Percentiles rank a stretch among this genome's conserved stretches.
phyloP scores from a whole-genome alignment of 2,888 invertebrate species.

The Encarsia formosa region DNA sequence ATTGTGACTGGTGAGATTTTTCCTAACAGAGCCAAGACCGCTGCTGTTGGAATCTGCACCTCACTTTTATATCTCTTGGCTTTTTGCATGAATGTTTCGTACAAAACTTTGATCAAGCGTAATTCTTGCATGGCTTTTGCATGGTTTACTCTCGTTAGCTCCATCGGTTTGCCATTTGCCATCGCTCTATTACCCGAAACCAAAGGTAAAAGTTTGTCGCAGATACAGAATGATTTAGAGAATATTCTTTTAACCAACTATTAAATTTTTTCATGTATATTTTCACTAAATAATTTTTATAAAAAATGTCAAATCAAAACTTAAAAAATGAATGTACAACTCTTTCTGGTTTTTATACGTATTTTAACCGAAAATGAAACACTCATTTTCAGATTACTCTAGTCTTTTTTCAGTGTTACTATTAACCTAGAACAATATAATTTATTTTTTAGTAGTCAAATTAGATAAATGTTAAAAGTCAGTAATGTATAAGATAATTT shows the following conservation, averaged over 20 bases:
- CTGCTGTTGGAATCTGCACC: conserved; percentile 25
- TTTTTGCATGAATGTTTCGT: conserved; percentile 24
- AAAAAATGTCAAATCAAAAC: no score
- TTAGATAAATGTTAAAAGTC: no score
- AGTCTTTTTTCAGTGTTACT: no score
- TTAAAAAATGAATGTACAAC: no score
- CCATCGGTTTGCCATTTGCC: conserved; percentile 28
- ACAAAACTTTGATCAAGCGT: conserved; percentile 14
- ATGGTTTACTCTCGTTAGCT: conserved; percentile 28
- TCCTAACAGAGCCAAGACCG: conserved; percentile 30
- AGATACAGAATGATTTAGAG: conserved; percentile 30
- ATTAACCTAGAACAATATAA: no score
- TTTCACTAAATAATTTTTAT: no score
- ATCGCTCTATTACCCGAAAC: conserved; percentile 28
- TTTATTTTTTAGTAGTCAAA: no score
- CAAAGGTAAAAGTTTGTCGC: conserved; percentile 24
- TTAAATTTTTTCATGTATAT: no score
- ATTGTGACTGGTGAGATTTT: conserved; percentile 32
- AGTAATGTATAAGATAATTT: no score
- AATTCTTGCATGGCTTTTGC: conserved; percentile 29
- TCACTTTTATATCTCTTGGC: conserved; percentile 27
- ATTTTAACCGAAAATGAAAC: no score
- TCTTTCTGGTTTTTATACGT: no score
- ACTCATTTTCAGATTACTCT: no score
- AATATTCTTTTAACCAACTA: background rate